Evolutionary conservation across 1,140 invertebrate genomes (phyloP).

Genomic region (Eupristina koningsbergeri): DNA sequence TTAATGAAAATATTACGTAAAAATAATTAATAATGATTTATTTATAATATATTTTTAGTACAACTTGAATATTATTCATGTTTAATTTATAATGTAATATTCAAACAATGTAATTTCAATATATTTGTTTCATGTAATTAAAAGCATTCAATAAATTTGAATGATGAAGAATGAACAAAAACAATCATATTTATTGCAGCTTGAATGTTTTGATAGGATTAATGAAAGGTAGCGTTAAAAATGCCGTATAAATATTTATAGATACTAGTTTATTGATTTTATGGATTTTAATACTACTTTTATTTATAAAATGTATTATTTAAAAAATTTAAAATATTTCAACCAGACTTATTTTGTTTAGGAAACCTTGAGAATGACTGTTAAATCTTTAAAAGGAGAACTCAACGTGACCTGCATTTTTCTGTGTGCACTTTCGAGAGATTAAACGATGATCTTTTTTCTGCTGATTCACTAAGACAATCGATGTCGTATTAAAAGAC

Average conservation of each 20-base stretch:
- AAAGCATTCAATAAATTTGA: neutral
- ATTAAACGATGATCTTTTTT: slow-evolving; percentile 39
- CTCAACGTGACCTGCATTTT: slow-evolving; percentile 41
- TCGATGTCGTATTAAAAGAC: slow-evolving; percentile 10
- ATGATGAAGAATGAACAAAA: too few species aligned
- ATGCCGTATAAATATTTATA: neutral
- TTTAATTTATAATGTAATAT: too few species aligned
- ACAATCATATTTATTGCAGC: too few species aligned
- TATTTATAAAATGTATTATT: neutral
- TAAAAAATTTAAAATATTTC: neutral
- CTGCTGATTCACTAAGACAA: slow-evolving; percentile 31
- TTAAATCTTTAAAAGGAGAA: slow-evolving; percentile 9
- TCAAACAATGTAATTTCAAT: too few species aligned
- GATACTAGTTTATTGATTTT: neutral
- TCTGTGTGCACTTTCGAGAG: slow-evolving; percentile 26
- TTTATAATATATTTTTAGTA: neutral
- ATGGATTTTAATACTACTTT: neutral
- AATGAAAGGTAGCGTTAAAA: neutral
- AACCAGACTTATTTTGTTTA: slow-evolving; percentile 23
- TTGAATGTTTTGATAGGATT: neutral
- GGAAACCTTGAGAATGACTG: slow-evolving; percentile 36
- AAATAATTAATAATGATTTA: neutral
- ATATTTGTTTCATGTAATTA: neutral
- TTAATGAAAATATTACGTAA: too few species aligned
- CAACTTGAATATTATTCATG: too few species aligned